Percentiles rank a stretch among this genome's conserved stretches.
Evolutionary conservation across 2,113 vertebrate species (phyloP).

Genomic region (Turnix velox): DNA sequence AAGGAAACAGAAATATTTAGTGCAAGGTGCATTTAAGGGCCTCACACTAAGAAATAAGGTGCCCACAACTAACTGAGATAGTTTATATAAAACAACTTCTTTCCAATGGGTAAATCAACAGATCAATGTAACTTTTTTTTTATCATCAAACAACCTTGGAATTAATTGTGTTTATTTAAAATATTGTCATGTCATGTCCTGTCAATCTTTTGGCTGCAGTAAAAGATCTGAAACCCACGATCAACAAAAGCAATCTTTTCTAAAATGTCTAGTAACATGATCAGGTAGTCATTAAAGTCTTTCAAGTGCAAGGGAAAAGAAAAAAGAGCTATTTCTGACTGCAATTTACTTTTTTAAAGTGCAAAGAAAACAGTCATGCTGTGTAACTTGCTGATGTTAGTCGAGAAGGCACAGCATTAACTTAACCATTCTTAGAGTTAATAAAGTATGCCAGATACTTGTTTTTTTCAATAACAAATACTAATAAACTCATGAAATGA

Average conservation of each 20-base stretch:
- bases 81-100: background rate
- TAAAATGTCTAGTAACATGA: background rate
- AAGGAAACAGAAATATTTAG: background rate
- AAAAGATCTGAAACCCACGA: background rate
- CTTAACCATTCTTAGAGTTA: background rate
- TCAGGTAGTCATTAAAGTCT: background rate
- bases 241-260: background rate
- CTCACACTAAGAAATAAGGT: background rate
- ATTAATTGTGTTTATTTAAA: background rate
- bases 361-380: background rate
- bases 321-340: background rate
- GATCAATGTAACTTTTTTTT: background rate
- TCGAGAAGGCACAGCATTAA: background rate
- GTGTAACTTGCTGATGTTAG: background rate
- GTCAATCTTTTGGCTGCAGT: background rate
- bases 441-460: background rate
- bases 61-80: background rate
- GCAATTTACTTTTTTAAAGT: background rate
- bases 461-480: background rate
- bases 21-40: background rate
- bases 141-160: background rate
- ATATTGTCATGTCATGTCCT: background rate
- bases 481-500: background rate
- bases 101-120: background rate
- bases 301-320: background rate